Conservation (phyloP, 2,888 invertebrate species). For the Dynastes hyllus region DNA sequence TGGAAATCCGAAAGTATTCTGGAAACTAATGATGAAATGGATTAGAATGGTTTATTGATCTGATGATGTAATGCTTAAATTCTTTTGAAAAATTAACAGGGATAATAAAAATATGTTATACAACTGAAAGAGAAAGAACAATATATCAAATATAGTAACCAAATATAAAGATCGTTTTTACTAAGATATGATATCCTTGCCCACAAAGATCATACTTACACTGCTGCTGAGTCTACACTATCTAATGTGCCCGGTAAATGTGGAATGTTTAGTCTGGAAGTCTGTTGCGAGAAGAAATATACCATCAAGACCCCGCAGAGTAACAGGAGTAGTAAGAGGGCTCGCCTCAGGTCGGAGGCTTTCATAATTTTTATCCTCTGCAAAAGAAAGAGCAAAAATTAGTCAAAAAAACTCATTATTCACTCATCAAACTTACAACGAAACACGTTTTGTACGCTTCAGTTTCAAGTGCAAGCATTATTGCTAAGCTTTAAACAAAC, state of each 20-base stretch:
- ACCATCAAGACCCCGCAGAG: slow-evolving; percentile 72
- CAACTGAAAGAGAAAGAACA: too few relatives aligned
- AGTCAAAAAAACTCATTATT: not conserved
- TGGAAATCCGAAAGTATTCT: slow-evolving; percentile 18
- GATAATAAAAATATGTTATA: too few relatives aligned
- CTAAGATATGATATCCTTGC: too few relatives aligned
- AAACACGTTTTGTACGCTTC: not conserved
- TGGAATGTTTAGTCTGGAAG: slow-evolving; percentile 55
- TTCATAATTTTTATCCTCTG: slow-evolving; percentile 71
- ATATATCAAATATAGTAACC: too few relatives aligned
- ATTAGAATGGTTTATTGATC: not conserved
- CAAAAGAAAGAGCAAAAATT: slow-evolving; percentile 55
- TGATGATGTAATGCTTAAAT: too few relatives aligned
- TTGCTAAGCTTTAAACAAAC: not conserved
- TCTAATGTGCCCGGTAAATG: slow-evolving; percentile 27
- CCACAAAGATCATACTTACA: slow-evolving; percentile 46
- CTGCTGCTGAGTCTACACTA: slow-evolving; percentile 23
- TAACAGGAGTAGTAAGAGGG: slow-evolving; percentile 73
- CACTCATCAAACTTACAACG: too few relatives aligned
- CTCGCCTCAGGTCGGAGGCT: slow-evolving; percentile 74
- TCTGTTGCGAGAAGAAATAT: slow-evolving; percentile 72
- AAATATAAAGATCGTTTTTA: too few relatives aligned
- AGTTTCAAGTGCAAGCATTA: not conserved
- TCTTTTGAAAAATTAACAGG: too few relatives aligned
- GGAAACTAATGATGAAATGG: slow-evolving; percentile 12